Conservation (phyloP, 2,797 vertebrate species). For the Sylvia borin region DNA sequence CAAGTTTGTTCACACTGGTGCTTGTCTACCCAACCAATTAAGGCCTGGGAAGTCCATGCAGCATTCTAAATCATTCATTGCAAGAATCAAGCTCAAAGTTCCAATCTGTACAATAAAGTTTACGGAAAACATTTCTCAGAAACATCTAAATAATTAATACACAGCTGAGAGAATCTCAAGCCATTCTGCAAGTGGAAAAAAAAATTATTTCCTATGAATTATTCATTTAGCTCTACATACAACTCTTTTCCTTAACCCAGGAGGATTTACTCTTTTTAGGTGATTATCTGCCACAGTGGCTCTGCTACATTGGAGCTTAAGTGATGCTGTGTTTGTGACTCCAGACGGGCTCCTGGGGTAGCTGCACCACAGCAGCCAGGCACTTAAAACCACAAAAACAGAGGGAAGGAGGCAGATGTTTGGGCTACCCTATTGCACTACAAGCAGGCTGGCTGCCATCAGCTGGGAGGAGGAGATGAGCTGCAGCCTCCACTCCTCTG, state of each 20-base stretch:
- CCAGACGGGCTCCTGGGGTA: background rate
- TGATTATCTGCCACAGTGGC: conserved; percentile 9
- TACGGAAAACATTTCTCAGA: conserved; percentile 14
- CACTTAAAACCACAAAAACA: background rate
- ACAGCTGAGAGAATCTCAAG: conserved; percentile 27
- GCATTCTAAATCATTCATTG: background rate
- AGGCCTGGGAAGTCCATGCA: background rate
- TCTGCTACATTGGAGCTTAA: background rate
- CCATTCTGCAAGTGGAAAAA: background rate
- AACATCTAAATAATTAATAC: conserved; percentile 61
- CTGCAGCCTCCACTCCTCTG: background rate
- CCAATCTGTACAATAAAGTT: conserved; percentile 4
- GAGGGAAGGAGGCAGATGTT: background rate
- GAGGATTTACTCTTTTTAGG: conserved; percentile 50
- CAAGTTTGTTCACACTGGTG: background rate
- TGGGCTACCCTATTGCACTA: background rate
- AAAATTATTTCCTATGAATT: background rate
- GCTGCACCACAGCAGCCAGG: background rate
- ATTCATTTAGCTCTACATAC: conserved; percentile 39
- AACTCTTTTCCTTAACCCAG: conserved; percentile 23
- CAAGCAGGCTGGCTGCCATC: background rate
- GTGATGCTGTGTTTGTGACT: background rate
- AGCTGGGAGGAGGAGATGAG: background rate
- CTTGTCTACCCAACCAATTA: background rate
- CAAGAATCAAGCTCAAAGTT: background rate